Percentiles rank a stretch among this genome's conserved stretches.
These are phyloP conservation scores for Coleophora flavipennella DNA, from an alignment of 2,888 invertebrate genomes.

Conservation along the genomic window DNA sequence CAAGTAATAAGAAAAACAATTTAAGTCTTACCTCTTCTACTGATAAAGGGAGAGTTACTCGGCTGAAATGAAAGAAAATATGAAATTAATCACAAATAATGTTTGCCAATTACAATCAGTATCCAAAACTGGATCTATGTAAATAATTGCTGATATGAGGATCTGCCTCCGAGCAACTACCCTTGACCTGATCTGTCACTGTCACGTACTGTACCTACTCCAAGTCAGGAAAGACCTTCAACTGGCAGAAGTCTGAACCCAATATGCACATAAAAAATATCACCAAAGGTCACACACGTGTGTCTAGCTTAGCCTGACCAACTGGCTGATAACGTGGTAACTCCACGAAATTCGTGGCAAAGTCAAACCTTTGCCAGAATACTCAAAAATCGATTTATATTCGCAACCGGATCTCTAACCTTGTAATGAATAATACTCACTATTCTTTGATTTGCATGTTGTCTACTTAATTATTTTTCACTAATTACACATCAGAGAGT, in stretches of 20 bases:
- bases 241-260: too few species aligned
- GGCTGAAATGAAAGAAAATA: slow-evolving; percentile 77
- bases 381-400: slow-evolving; percentile 62
- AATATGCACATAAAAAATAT: too few species aligned
- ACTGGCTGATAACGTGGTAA: slow-evolving; percentile 33
- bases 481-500: slow-evolving; percentile 69
- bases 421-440: slow-evolving; percentile 66
- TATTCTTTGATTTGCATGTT: slow-evolving; percentile 82
- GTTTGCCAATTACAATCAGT: not conserved
- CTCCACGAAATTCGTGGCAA: slow-evolving; percentile 27
- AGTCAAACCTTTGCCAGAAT: slow-evolving; percentile 22
- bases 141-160: slow-evolving; percentile 21
- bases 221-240: not conserved
- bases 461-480: slow-evolving; percentile 54
- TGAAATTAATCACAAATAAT: not conserved
- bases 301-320: too few species aligned
- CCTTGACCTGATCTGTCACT: slow-evolving; percentile 58
- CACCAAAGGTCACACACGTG: not conserved
- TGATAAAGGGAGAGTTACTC: slow-evolving; percentile 95
- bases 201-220: slow-evolving; percentile 22
- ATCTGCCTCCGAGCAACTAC: slow-evolving; percentile 28
- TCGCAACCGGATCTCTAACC: slow-evolving; percentile 51
- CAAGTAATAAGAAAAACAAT: not conserved
- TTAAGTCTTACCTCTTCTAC: slow-evolving; percentile 90
- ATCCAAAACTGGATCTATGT: not conserved